Evolutionary conservation across 1,140 invertebrate species (phyloP).

Genomic region (Drosophila watanabei): DNA sequence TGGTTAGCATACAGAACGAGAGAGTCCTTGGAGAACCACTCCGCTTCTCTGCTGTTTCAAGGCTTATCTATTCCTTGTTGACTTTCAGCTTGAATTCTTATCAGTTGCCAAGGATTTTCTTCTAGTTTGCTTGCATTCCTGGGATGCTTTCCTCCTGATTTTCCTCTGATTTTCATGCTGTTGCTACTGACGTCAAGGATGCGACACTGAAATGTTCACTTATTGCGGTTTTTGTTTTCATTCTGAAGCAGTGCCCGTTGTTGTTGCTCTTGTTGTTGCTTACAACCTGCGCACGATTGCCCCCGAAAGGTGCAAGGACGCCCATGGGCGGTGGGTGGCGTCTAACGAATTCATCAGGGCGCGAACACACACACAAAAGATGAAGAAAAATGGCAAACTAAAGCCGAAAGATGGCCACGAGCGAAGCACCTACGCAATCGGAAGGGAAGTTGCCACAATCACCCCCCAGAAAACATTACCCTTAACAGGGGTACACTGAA

Average conservation of each 20-base stretch:
- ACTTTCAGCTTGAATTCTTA: not conserved
- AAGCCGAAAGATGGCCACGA: constrained; percentile 40
- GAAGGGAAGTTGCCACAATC: constrained; percentile 31
- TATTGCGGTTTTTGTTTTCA: constrained; percentile 47
- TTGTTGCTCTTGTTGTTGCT: constrained; percentile 9
- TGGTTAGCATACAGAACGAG: not conserved
- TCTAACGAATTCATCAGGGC: constrained; percentile 49
- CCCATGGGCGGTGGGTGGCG: constrained; percentile 7
- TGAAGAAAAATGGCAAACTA: constrained; percentile 53
- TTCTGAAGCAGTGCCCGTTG: constrained; percentile 6
- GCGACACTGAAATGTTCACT: constrained; percentile 41
- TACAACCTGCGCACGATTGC: constrained; percentile 49
- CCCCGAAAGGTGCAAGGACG: constrained; percentile 32
- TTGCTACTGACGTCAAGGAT: constrained; percentile 43
- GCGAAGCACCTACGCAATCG: constrained; percentile 49
- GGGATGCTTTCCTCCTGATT: not conserved
- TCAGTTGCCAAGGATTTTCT: not conserved
- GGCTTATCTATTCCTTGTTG: not conserved
- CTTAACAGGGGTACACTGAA: not conserved
- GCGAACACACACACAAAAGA: constrained; percentile 34
- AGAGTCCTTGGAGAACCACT: not conserved
- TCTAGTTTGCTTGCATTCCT: constrained; percentile 10
- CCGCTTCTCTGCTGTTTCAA: no score
- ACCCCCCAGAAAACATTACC: not conserved
- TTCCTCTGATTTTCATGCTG: constrained; percentile 7